Evolutionary conservation across 1,140 invertebrate species (phyloP).

Genomic region (Lasioglossum albipes): DNA sequence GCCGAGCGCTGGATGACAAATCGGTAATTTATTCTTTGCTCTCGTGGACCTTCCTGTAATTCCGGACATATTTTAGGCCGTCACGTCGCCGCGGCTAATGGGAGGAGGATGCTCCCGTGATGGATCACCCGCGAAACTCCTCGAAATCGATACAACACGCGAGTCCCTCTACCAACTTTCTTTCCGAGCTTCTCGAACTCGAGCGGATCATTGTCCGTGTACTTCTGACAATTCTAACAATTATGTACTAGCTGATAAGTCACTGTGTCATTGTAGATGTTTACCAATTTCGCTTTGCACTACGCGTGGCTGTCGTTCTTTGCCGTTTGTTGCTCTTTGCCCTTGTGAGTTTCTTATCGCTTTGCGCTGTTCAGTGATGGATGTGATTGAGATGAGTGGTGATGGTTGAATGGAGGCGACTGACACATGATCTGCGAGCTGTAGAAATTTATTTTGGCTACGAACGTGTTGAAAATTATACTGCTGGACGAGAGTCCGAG

Average conservation of each 20-base stretch:
- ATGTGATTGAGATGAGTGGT: not conserved
- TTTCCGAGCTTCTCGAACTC: not conserved
- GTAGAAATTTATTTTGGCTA: too few species aligned
- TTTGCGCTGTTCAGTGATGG: not conserved
- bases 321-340: not conserved
- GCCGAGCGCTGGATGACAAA: not conserved
- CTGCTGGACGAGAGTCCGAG: too few species aligned
- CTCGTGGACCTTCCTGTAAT: not conserved
- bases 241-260: not conserved
- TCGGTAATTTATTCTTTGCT: not conserved
- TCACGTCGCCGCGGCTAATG: not conserved
- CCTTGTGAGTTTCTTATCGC: not conserved
- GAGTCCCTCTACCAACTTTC: not conserved
- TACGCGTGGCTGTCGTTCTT: constrained; percentile 2
- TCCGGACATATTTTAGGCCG: not conserved
- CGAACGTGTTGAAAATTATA: too few species aligned
- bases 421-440: too few species aligned
- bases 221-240: not conserved
- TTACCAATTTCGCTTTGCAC: constrained; percentile 4
- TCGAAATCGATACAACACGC: not conserved
- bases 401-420: too few species aligned
- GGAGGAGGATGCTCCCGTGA: not conserved
- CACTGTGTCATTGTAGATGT: not conserved
- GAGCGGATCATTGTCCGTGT: constrained; percentile 10
- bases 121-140: not conserved